phyloP scores from a whole-genome alignment of 2,888 invertebrate species.

The Ophion slaviceki region DNA sequence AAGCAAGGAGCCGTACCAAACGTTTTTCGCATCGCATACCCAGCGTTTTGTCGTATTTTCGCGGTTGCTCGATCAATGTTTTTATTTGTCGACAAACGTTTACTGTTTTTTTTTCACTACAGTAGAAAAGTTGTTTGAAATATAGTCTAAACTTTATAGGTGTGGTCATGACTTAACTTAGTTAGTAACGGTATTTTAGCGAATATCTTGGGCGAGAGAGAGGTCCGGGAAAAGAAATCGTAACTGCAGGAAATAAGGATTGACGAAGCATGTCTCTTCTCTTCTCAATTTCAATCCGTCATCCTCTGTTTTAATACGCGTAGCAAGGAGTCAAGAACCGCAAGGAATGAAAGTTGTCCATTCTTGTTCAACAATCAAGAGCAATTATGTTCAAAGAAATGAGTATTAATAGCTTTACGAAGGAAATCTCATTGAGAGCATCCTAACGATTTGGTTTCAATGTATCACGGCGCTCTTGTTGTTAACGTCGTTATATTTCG shows the following conservation, averaged over 20 bases:
- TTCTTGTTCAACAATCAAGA: background rate
- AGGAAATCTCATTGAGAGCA: no score
- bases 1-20: constrained; percentile 12
- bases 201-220: constrained; percentile 4
- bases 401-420: background rate
- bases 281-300: background rate
- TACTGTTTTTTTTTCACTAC: constrained; percentile 27
- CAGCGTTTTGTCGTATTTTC: constrained; percentile 30
- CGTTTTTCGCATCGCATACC: constrained; percentile 22
- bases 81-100: constrained; percentile 21
- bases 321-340: background rate
- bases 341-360: background rate
- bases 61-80: constrained; percentile 59
- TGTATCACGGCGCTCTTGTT: no score
- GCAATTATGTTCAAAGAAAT: background rate
- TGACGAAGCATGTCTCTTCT: background rate
- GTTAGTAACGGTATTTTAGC: constrained; percentile 42
- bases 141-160: constrained; percentile 56
- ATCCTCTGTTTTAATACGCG: background rate
- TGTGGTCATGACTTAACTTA: constrained; percentile 63
- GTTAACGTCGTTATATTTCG: no score
- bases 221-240: constrained; percentile 35
- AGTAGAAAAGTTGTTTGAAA: constrained; percentile 51
- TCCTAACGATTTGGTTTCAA: no score
- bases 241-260: constrained; percentile 29